Conservation (phyloP, 2,797 vertebrate species). For the Natrix natrix region DNA sequence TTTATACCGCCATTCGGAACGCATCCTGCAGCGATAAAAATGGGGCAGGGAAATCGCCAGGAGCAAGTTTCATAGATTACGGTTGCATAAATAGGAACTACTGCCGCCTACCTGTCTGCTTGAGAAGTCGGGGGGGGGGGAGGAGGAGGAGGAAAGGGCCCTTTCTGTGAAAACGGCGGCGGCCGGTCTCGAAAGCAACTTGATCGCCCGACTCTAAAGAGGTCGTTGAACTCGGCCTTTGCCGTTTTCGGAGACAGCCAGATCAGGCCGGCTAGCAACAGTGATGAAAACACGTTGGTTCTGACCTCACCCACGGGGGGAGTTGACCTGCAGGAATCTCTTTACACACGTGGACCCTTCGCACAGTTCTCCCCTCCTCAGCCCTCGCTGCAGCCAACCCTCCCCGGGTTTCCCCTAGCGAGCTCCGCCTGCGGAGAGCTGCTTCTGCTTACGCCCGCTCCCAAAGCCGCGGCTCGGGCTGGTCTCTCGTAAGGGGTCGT, state of each 20-base stretch:
- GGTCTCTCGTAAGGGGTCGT: not conserved
- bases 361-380: too few relatives aligned
- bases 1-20: not conserved
- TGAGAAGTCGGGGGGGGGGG: not conserved
- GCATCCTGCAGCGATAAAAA: not conserved
- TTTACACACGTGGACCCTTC: not conserved
- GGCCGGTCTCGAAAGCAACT: conserved; percentile 7
- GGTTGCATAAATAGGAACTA: not conserved
- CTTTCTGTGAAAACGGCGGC: not conserved
- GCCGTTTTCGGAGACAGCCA: conserved; percentile 10
- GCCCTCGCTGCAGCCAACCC: not conserved
- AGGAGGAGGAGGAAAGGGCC: not conserved
- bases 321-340: too few relatives aligned
- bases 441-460: not conserved
- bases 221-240: not conserved
- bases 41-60: not conserved
- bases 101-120: conserved; percentile 3
- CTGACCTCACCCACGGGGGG: not conserved
- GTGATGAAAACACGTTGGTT: not conserved
- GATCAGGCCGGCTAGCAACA: not conserved
- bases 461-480: not conserved
- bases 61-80: not conserved
- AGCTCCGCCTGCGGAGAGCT: not conserved
- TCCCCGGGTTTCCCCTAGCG: not conserved
- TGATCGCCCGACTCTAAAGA: not conserved